Conservation (phyloP, 2,797 vertebrate species). For the Euthynnus affinis region DNA sequence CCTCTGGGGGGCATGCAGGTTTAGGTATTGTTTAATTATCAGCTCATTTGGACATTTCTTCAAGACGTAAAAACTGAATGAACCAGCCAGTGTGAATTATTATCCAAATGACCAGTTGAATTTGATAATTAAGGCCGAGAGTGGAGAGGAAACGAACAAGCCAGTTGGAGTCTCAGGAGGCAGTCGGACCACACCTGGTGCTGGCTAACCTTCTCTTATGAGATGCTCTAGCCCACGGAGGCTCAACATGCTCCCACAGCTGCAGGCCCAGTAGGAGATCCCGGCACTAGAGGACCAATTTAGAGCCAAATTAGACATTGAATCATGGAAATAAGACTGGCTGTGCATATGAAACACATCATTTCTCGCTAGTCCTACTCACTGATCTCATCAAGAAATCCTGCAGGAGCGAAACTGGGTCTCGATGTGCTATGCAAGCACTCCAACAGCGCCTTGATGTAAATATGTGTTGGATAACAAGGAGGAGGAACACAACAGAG, state of each 20-base stretch:
- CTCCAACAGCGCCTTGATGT: slow-evolving; percentile 59
- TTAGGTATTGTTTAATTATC: slow-evolving; percentile 75
- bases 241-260: slow-evolving; percentile 68
- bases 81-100: slow-evolving; percentile 65
- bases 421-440: slow-evolving; percentile 66
- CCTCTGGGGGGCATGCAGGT: slow-evolving; percentile 42
- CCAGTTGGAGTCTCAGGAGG: slow-evolving; percentile 61
- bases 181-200: slow-evolving; percentile 68
- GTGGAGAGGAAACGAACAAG: slow-evolving; percentile 45
- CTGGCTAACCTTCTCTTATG: slow-evolving; percentile 63
- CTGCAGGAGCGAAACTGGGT: slow-evolving; percentile 68
- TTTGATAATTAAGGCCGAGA: slow-evolving; percentile 70
- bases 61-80: slow-evolving; percentile 52
- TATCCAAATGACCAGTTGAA: slow-evolving; percentile 75
- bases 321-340: slow-evolving; percentile 63
- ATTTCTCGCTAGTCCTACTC: slow-evolving; percentile 63
- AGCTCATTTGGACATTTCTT: slow-evolving; percentile 66
- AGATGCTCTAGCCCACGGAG: slow-evolving; percentile 53
- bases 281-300: slow-evolving; percentile 64
- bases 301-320: slow-evolving; percentile 70
- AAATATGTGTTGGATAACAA: slow-evolving; percentile 69
- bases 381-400: slow-evolving; percentile 67
- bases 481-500: slow-evolving; percentile 60
- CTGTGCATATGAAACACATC: slow-evolving; percentile 68
- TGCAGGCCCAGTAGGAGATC: slow-evolving; percentile 68